Percentiles rank a stretch among this genome's conserved stretches.
Evolutionary conservation across 2,888 invertebrate species (phyloP).

Genomic region (Melanostoma mellinum): DNA sequence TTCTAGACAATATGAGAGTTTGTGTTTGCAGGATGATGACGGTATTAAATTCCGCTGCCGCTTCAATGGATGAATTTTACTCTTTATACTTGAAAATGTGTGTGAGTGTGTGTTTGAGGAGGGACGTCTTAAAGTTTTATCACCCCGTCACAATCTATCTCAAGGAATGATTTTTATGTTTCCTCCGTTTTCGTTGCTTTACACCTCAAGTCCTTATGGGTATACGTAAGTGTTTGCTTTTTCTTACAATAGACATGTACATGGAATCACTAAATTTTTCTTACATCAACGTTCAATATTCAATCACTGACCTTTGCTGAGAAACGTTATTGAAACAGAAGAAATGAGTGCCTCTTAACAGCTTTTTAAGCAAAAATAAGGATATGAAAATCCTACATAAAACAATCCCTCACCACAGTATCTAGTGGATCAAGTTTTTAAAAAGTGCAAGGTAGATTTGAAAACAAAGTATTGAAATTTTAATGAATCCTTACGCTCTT

Average conservation of each 20-base stretch:
- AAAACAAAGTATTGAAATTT: too few species aligned
- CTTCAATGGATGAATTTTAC: slow-evolving; percentile 25
- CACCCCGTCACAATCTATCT: slow-evolving; percentile 62
- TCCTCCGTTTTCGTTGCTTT: slow-evolving; percentile 39
- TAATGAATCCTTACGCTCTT: too few species aligned
- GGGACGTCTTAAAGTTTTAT: slow-evolving; percentile 68
- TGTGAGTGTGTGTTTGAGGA: slow-evolving; percentile 5
- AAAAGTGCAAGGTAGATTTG: too few species aligned
- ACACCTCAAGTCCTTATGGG: slow-evolving; percentile 10
- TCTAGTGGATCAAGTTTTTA: too few species aligned
- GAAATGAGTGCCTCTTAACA: too few species aligned
- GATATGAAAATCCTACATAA: too few species aligned
- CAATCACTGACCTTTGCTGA: too few species aligned
- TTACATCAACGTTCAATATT: slow-evolving; percentile 28
- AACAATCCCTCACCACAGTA: too few species aligned
- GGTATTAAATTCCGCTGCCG: slow-evolving; percentile 56
- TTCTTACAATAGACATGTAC: slow-evolving; percentile 15
- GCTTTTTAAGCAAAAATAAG: too few species aligned
- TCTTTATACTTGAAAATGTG: neutral
- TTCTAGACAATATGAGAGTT: slow-evolving; percentile 16
- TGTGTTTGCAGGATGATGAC: slow-evolving; percentile 50
- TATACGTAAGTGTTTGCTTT: slow-evolving; percentile 25
- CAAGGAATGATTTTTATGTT: slow-evolving; percentile 58
- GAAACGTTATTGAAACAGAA: too few species aligned
- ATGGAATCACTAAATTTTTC: slow-evolving; percentile 45